Percentiles rank a stretch among this genome's conserved stretches.
Evolutionary conservation across 1,140 invertebrate genomes (phyloP).

Genomic region (Ceratina calcarata): DNA sequence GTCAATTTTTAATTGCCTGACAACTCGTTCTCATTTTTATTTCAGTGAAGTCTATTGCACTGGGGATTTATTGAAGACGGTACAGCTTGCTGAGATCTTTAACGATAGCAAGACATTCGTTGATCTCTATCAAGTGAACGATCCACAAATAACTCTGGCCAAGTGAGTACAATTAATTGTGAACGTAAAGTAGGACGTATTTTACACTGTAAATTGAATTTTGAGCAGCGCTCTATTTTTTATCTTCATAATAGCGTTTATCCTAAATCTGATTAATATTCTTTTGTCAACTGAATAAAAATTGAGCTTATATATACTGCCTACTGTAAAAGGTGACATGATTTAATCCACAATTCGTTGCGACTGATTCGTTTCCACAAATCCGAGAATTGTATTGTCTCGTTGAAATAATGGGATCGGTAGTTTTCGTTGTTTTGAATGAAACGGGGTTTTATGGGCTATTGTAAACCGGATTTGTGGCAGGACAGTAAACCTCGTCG

Average conservation of each 20-base stretch:
- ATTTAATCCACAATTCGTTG: too few species aligned
- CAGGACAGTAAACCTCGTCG: background rate
- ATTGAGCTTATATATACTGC: too few species aligned
- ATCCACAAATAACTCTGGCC: constrained; percentile 84
- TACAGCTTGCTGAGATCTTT: constrained; percentile 89
- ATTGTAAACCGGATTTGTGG: background rate
- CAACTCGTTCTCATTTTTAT: constrained; percentile 15
- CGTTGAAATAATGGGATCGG: background rate
- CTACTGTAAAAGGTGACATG: too few species aligned
- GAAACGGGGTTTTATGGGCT: constrained; percentile 4
- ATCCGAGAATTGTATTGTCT: background rate
- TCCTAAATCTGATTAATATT: too few species aligned
- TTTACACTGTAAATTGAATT: too few species aligned
- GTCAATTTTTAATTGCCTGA: background rate
- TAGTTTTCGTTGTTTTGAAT: background rate
- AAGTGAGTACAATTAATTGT: constrained; percentile 72
- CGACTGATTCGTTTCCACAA: background rate
- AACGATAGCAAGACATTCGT: constrained; percentile 96
- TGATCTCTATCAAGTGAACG: constrained; percentile 89
- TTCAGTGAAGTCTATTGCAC: constrained; percentile 91
- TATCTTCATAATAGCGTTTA: too few species aligned
- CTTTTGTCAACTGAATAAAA: too few species aligned
- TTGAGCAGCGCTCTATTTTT: too few species aligned
- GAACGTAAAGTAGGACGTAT: background rate
- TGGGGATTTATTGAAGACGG: constrained; percentile 88